phyloP scores from a whole-genome alignment of 2,113 vertebrate genomes.

The Pavo muticus region DNA sequence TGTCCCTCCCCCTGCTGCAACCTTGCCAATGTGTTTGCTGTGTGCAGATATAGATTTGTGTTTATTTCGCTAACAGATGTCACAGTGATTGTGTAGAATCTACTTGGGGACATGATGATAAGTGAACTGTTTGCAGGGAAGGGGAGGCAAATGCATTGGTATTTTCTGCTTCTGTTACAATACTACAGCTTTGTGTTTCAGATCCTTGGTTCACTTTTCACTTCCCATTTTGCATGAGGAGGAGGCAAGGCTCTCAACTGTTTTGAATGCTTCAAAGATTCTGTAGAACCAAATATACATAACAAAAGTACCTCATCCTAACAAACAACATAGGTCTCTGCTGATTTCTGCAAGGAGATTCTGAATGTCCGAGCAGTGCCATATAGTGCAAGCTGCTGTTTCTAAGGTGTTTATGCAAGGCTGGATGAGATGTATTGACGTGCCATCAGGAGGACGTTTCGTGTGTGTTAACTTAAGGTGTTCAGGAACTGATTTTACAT shows the following conservation, averaged over 20 bases:
- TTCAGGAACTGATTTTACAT: background rate
- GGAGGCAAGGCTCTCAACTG: background rate
- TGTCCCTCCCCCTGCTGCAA: background rate
- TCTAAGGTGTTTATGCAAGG: background rate
- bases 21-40: slow-evolving; percentile 11
- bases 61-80: slow-evolving; percentile 52
- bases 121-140: slow-evolving; percentile 1
- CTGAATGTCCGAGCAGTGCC: background rate
- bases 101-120: slow-evolving; percentile 24
- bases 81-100: slow-evolving; percentile 30
- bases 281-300: background rate
- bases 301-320: background rate
- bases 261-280: background rate
- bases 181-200: background rate
- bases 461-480: background rate
- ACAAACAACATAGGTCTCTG: background rate
- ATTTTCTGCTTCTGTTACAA: background rate
- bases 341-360: background rate
- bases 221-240: background rate
- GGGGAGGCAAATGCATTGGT: background rate
- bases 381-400: background rate
- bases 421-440: background rate
- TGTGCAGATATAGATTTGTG: slow-evolving; percentile 21
- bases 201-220: background rate
- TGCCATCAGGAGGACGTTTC: background rate